A percentile compares a stretch with the other conserved stretches of the same genome.
phyloP scores from a whole-genome alignment of 1,140 invertebrate genomes.

The Pemphigus obesinymphae region DNA sequence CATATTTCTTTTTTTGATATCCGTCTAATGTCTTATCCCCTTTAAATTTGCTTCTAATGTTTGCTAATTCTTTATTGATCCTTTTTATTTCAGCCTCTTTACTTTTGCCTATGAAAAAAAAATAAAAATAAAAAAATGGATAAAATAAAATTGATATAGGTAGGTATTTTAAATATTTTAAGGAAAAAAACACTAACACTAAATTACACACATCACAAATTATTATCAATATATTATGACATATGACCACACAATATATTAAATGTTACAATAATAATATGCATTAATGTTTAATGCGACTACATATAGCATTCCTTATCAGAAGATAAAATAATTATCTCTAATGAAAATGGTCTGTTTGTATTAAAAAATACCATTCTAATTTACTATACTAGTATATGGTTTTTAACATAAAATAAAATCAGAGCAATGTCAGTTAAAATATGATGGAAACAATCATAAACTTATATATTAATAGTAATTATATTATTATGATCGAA shows the following conservation, averaged over 20 bases:
- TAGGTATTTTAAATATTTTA: too few species aligned
- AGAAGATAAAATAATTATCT: constrained; percentile 15
- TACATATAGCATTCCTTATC: not conserved
- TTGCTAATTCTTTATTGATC: constrained; percentile 99
- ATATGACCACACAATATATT: not conserved
- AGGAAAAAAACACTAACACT: too few species aligned
- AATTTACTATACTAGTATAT: not conserved
- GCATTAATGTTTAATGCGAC: not conserved
- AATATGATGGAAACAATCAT: not conserved
- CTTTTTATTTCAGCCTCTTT: constrained; percentile 99
- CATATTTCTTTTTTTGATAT: constrained; percentile 99
- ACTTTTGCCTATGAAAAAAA: constrained; percentile 76
- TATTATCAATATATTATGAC: not conserved
- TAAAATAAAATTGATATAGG: too few species aligned
- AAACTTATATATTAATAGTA: too few species aligned
- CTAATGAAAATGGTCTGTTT: not conserved
- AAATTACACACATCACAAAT: too few species aligned
- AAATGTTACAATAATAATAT: not conserved
- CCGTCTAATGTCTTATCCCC: constrained; percentile 99
- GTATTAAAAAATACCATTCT: not conserved
- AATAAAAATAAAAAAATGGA: not conserved
- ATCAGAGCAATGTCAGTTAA: not conserved
- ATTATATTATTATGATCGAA: too few species aligned
- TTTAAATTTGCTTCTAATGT: constrained; percentile 99
- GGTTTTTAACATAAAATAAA: not conserved